Evolutionary conservation across 2,888 invertebrate species (phyloP), one percentile per base, ranked within the genome.

Genomic region (Ichneumon xanthorius): DNA sequence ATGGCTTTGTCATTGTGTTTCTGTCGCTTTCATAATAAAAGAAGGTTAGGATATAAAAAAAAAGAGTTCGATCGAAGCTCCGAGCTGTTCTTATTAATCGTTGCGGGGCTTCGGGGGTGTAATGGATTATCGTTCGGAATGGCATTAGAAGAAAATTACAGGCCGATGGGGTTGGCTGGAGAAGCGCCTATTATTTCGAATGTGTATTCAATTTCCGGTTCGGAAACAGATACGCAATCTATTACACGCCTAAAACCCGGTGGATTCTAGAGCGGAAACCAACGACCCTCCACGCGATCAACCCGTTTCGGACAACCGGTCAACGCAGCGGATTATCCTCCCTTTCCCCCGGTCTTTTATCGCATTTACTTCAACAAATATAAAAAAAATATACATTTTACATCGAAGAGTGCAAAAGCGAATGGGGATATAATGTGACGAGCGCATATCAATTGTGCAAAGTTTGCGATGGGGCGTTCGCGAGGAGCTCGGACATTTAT

Each of bases 131-230:
- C 22, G 11, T 61, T n/a, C 30, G 33, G 40, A 37, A 65, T 55
- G 9, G 37, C 26, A 79, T 85, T 72, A 61, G 22, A 67, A 40
- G 58, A 67, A 82, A 80, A 76, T 82, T 65, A 85, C 76, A 11
- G 65, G 71, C 70, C 30, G 71, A 75, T 76, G 37, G 72, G 40
- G 26, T 26, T n/a, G 22, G 45, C 22, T 50, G 48, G 45, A 26
- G 14, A 48, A 53, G 45, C 65, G 40, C 67, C 30, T 87, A 87
- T 90, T 90, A 89, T 90, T 89, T 86, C 87, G 88, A 87, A 89
- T 84, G 87, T 87, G 61, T 82, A 86, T 89, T 91, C 90, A 91
- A 92, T 92, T 92, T 92, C 91, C 92, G 91, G 89, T 89, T 91
- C 87, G 84, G 82, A 87, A 90, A 90, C 85, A 85, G 86, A 87